These are phyloP conservation scores for Pygoscelis adeliae DNA, from an alignment of 2,113 vertebrate genomes.

Conservation along the genomic window DNA sequence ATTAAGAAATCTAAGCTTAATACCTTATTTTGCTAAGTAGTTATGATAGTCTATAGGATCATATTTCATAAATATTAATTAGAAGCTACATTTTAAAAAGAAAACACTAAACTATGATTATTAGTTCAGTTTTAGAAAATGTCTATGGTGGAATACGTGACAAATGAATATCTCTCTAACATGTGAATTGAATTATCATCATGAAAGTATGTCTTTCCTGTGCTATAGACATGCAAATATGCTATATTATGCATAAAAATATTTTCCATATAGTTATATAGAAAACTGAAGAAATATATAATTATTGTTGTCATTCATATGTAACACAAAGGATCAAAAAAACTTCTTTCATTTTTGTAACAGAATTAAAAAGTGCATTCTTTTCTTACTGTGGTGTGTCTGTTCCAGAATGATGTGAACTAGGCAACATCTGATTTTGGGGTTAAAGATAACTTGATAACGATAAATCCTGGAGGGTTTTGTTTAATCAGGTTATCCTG, in stretches of 20 bases:
- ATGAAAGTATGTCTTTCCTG: neutral
- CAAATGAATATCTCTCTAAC: neutral
- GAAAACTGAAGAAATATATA: neutral
- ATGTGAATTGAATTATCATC: neutral
- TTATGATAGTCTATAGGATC: neutral
- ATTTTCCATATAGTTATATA: neutral
- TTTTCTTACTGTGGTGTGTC: neutral
- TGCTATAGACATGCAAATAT: neutral
- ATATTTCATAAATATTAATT: neutral
- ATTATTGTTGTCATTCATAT: neutral
- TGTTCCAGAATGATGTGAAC: neutral
- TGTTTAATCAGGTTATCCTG: neutral
- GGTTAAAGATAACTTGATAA: neutral
- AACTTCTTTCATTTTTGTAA: neutral
- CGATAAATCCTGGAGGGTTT: neutral
- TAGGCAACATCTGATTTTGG: neutral
- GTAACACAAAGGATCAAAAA: neutral
- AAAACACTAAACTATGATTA: neutral
- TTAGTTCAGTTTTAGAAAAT: neutral
- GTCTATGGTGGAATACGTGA: neutral
- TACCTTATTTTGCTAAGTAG: neutral
- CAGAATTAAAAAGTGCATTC: neutral
- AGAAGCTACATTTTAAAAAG: neutral
- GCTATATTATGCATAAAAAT: neutral
- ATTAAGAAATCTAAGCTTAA: slow-evolving; percentile 8